phyloP scores from a whole-genome alignment of 2,888 invertebrate species.

The Trichopria drosophilae region DNA sequence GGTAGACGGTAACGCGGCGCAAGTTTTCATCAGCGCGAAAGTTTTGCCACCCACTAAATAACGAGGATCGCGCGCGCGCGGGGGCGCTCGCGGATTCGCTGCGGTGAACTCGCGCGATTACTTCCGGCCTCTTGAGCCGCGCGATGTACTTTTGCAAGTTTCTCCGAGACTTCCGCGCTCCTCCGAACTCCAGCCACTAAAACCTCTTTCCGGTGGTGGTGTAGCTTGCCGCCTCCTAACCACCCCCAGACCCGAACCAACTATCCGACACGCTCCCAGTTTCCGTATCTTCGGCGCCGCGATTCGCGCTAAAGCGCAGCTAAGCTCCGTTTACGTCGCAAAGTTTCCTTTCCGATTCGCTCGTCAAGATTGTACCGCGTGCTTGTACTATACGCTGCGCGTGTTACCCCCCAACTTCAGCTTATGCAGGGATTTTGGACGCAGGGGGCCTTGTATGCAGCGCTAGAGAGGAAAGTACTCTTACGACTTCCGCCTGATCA shows the following conservation, averaged over 20 bases:
- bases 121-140: constrained; percentile 55
- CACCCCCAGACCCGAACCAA: constrained; percentile 11
- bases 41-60: constrained; percentile 46
- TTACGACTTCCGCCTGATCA: too few species aligned
- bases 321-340: constrained; percentile 52
- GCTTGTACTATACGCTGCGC: too few species aligned
- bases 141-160: constrained; percentile 57
- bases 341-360: constrained; percentile 43
- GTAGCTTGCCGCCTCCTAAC: constrained; percentile 13
- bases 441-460: too few species aligned
- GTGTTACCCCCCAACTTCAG: too few species aligned
- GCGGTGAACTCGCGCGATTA: constrained; percentile 51
- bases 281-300: constrained; percentile 13
- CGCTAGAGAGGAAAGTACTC: too few species aligned
- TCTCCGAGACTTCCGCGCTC: constrained; percentile 42
- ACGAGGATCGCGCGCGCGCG: constrained; percentile 43
- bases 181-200: constrained; percentile 20
- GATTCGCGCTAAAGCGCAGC: constrained; percentile 37
- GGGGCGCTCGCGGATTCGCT: constrained; percentile 41
- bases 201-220: constrained; percentile 17
- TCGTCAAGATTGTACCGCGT: constrained; percentile 32
- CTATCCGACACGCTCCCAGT: constrained; percentile 19
- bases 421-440: too few species aligned
- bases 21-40: constrained; percentile 29
- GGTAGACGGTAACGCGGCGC: too few species aligned